phyloP scores from a whole-genome alignment of 1,140 invertebrate species.

The Rhagoletis zephyria region DNA sequence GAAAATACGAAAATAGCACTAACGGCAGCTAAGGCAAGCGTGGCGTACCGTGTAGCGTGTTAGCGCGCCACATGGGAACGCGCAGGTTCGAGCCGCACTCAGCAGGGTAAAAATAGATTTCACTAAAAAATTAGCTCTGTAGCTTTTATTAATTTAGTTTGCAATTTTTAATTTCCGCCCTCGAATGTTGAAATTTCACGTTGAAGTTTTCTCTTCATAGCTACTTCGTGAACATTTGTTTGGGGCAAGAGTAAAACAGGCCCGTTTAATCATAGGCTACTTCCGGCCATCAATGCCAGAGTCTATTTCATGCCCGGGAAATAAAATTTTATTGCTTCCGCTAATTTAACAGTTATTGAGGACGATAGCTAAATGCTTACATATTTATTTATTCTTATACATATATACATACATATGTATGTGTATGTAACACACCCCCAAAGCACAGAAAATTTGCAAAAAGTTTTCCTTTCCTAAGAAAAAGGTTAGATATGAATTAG shows the following conservation, averaged over 20 bases:
- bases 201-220: slow-evolving; percentile 35
- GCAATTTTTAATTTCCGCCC: slow-evolving; percentile 19
- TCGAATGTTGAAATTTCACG: not conserved
- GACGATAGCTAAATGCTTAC: no score
- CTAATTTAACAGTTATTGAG: slow-evolving; percentile 14
- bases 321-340: slow-evolving; percentile 59
- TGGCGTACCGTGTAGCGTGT: not conserved
- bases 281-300: slow-evolving; percentile 65
- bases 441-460: not conserved
- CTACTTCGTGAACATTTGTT: slow-evolving; percentile 39
- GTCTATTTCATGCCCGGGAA: slow-evolving; percentile 71
- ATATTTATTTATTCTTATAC: not conserved
- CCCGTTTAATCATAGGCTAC: slow-evolving; percentile 71
- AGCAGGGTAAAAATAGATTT: not conserved
- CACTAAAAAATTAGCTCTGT: no score
- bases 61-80: not conserved
- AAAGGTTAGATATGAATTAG: not conserved
- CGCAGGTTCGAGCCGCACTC: slow-evolving; percentile 3
- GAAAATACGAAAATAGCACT: not conserved
- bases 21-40: not conserved
- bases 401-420: not conserved
- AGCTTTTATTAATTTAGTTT: not conserved
- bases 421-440: not conserved
- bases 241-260: slow-evolving; percentile 63
- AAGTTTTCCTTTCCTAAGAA: not conserved